Base-by-base conservation (phyloP, 2,888 invertebrate genomes). In the Melanotus villosus region DNA sequence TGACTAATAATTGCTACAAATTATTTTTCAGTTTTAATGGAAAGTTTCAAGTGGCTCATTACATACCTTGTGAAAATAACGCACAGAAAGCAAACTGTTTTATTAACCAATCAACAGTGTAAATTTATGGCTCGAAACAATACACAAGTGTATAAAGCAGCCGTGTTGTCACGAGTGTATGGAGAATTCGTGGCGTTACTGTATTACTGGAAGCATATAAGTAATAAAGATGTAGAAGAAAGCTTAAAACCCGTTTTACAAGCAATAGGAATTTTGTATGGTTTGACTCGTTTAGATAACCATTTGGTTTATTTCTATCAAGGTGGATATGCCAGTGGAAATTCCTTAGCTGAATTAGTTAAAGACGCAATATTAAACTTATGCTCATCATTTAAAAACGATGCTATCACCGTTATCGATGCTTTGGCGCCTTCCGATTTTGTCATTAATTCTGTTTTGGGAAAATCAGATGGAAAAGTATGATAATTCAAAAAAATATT, bases 351-450 rank as follows among this genome's bases (percentile, higher is more conserved):
- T 0, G 83, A 88, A 50, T 79, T 91, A 52, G 84, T 96, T 21
- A 88, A 93, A 47, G 88, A 89, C 16, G 90, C 90, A 0, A 88
- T 96, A 16, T 80, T 95, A 73, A 86, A 88, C 54, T 84, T 92
- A 71, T 96, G 96, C 81, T 82, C 80, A 0, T 87, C 88, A 12
- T 78, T 96, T n/a, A 93, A 93, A 84, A 87, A 89, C 7, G 93
- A 95, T 36, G 88, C 93, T 0, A 90, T 97, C 0, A 85, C 90
- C 1, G 88, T 97, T 1, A 93, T 92, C 1, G 97, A 98, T 82
- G 93, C 93, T 23, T 87, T 97, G 21, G 93, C 97, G 1, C 96
- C 96, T 0, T 93, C 97, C 0, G 97, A 97, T 85, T 96, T 93
- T 82, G 90, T 96, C 32, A 86, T 97, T 10, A 93, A 96, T 84